Base-by-base conservation (phyloP, 1,140 invertebrate genomes). In the Drosophila erecta region DNA sequence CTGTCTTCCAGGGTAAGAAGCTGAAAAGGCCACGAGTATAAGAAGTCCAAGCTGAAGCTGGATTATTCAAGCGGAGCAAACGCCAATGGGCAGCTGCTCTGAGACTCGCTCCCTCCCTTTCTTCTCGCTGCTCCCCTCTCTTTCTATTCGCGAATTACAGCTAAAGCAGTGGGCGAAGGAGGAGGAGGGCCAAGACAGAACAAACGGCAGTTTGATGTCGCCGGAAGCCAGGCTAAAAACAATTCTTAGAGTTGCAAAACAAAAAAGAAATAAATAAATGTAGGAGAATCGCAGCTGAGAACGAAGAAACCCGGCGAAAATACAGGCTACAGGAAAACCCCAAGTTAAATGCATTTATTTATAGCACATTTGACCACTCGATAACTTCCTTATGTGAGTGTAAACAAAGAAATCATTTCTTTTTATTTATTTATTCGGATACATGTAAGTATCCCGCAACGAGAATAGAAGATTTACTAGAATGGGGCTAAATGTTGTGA, bases 151-250 rank as follows among this genome's bases (percentile, higher is more conserved):
- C 11, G 7, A 30, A 14, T 15, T 30, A 22, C n/a, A 27, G 54
- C 37, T 11, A 12, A 20, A 51, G 35, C 2, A 1, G 33, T n/a
- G 12, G 46, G 46, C 10, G 7, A 12, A 4, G 22, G 2, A 41
- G 58, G 58, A 20, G 66, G n/a, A 11, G 49, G 40, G 24, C 30
- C 30, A 60, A 72, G 44, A 50, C 70, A 70, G 24, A 75, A 51
- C 80, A 73, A 84, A 84, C 81, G 81, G 81, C 81, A 86, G 77
- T 86, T 87, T 87, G 79, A 83, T 81, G 83, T 86, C 79, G 83
- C 83, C 83, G 83, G 83, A 86, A 86, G 83, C 84, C 74, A 83
- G 70, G 56, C 59, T 70, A 67, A 81, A 74, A 71, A 50, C 47
- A 50, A 50, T 50, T 50, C 47, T 33, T 33, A 33, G n/a, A 50